Conservation (phyloP, 2,888 invertebrate genomes). For the Drosophila quinaria region DNA sequence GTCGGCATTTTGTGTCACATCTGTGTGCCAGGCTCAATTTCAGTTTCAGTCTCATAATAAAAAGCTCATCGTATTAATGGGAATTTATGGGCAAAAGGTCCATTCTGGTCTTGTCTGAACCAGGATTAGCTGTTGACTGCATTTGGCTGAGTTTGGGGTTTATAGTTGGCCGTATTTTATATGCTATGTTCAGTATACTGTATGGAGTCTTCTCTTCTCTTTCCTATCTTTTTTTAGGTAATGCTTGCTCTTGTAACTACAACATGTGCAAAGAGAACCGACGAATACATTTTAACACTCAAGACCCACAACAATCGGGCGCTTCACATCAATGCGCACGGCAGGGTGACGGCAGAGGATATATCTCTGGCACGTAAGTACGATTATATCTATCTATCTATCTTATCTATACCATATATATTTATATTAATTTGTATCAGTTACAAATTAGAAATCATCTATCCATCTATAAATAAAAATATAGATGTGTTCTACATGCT, state of each 20-base stretch:
- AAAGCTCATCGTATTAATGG: slow-evolving; percentile 70
- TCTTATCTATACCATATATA: background rate
- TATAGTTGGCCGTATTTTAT: slow-evolving; percentile 13
- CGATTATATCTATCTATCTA: slow-evolving; percentile 11
- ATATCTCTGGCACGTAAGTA: slow-evolving; percentile 85
- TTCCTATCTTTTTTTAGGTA: slow-evolving; percentile 64
- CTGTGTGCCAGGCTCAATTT: slow-evolving; percentile 36
- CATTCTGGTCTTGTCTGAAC: background rate
- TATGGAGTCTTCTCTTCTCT: slow-evolving; percentile 1
- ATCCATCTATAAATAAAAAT: too few species aligned
- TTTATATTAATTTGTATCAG: too few species aligned
- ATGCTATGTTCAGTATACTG: slow-evolving; percentile 2
- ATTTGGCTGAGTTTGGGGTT: slow-evolving; percentile 16
- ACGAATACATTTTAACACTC: slow-evolving; percentile 83
- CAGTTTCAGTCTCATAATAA: slow-evolving; percentile 44
- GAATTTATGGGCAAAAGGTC: slow-evolving; percentile 66
- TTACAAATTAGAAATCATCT: too few species aligned
- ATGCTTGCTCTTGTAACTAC: slow-evolving; percentile 83
- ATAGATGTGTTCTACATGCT: too few species aligned
- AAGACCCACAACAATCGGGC: slow-evolving; percentile 82
- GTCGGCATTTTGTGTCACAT: slow-evolving; percentile 57
- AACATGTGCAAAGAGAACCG: slow-evolving; percentile 83
- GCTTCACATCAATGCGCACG: slow-evolving; percentile 83
- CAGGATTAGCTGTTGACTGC: slow-evolving; percentile 47
- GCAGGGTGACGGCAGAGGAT: slow-evolving; percentile 83